Evolutionary conservation across 1,140 invertebrate genomes (phyloP), one percentile per base, ranked within the genome.

Genomic region (Drosophila punjabiensis): DNA sequence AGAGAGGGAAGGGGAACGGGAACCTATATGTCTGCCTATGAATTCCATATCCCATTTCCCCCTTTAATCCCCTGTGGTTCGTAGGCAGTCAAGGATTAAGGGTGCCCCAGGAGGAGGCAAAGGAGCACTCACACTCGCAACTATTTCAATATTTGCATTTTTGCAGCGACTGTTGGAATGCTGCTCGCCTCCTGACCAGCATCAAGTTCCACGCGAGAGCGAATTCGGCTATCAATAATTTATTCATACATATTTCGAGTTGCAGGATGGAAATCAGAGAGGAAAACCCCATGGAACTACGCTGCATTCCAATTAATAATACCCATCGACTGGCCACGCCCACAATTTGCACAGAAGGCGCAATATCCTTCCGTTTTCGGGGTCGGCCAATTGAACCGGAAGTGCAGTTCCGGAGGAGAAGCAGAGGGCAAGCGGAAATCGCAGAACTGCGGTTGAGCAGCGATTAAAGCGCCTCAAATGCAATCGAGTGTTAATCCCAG

Each of bases 141-240:
- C 76, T 39, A 64, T 56, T 79, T 79, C 43, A 71, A 69, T 64
- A 79, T 55, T 71, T 60, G 55, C 66, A 78, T 63, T 78, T 79
- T 63, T 71, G 41, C 52, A 37, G 28, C 9, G 35, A 58, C 14
- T 70, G 30, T 32, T 14, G 41, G 28, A 68, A 30, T 28, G 20
- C 28, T 2, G n/a, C 30, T 53, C 8, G 32, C 32, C 20, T 18
- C n/a, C n/a, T 52, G 33, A 8, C 10, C 45, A 18, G 18, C 24
- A 13, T 11, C 28, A 32, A 43, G 16, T 61, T 62, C n/a, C 65
- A 35, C 20, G 35, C 50, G 37, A 20, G 18, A 50, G 45, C 59
- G 69, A 70, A 75, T 65, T 65, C 30, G 52, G 56, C 20, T 32
- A 48, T 69, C 55, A 50, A 77, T 79, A 70, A 63, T 63, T 77